Base-by-base conservation (phyloP, 2,888 invertebrate genomes). In the Notocelia uddmanniana region DNA sequence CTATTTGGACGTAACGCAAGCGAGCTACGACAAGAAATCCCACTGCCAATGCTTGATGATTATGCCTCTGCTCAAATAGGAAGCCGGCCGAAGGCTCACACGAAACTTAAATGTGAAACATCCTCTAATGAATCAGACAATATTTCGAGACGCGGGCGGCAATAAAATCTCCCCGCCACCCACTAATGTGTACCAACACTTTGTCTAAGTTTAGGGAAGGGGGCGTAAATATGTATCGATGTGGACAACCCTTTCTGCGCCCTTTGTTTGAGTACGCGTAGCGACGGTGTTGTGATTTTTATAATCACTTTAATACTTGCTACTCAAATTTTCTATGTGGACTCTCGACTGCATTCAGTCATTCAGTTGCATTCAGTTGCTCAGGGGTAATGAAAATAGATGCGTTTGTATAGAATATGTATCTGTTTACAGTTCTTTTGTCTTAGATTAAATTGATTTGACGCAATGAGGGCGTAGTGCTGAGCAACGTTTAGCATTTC, bases 101-200 rank as follows among this genome's bases (percentile, higher is more conserved):
- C 87, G 88, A 89, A 92, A 93, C 91, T 92, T 92, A 91, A 91
- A 93, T 91, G 92, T 90, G 89, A 89, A 91, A 92, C 92, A 93
- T 91, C 88, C 92, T 89, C 92, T 93, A 93, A 93, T 93, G 93
- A 93, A 93, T 93, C 93, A 93, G 93, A 92, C 93, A 93, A 93
- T 93, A 93, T 93, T 93, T 93, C 93, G 93, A 92, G 91, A 89
- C 86, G 87, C 86, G 81, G 91, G 88, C 78, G 92, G 93, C 90
- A 91, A 93, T 93, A 93, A 93, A 92, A 90, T 81, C 90, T 87
- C 90, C 90, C 87, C 79, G 74, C 83, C 88, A 78, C 88, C 89
- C 88, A 84, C 90, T 92, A 92, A 92, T 92, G 92, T 92, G 89
- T 87, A 90, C 90, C 88, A 81, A 86, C 91, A 90, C 89, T 91